Conservation (phyloP, 2,888 invertebrate genomes). For the Agriopis leucophaearia region DNA sequence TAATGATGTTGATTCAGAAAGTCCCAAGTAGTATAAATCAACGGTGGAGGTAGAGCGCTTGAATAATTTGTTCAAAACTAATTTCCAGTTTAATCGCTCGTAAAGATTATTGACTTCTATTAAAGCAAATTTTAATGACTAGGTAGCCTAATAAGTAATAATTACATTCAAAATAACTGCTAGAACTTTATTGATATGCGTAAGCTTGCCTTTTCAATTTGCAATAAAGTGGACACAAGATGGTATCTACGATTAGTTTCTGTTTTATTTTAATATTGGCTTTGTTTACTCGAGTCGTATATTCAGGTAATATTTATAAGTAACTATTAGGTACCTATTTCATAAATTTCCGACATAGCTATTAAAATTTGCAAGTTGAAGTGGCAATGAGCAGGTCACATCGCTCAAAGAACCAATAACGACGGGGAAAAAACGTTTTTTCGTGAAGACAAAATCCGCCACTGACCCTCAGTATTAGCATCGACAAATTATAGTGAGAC, state of each 20-base stretch:
- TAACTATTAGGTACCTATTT: neutral
- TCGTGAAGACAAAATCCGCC: too few species aligned
- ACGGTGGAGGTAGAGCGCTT: neutral
- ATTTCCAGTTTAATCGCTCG: neutral
- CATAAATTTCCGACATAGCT: too few species aligned
- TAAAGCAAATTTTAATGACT: neutral
- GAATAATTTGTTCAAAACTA: neutral
- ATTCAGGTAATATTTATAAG: conserved; percentile 2
- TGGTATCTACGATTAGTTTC: neutral
- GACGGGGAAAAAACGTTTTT: too few species aligned
- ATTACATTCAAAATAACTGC: neutral
- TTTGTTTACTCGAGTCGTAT: neutral
- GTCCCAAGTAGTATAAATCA: too few species aligned
- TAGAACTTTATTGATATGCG: neutral
- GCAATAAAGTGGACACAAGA: conserved; percentile 3
- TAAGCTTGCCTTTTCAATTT: conserved; percentile 5
- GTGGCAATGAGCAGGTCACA: too few species aligned
- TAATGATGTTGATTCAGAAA: too few species aligned
- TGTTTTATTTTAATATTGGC: neutral
- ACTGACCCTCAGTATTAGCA: too few species aligned
- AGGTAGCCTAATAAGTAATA: neutral
- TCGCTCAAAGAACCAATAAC: too few species aligned
- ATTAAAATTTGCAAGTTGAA: too few species aligned
- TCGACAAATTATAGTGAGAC: too few species aligned
- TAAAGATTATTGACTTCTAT: conserved; percentile 1